These are phyloP conservation scores for Lasiurus borealis DNA, from an alignment of 2,113 vertebrate species.

Conservation along the genomic window DNA sequence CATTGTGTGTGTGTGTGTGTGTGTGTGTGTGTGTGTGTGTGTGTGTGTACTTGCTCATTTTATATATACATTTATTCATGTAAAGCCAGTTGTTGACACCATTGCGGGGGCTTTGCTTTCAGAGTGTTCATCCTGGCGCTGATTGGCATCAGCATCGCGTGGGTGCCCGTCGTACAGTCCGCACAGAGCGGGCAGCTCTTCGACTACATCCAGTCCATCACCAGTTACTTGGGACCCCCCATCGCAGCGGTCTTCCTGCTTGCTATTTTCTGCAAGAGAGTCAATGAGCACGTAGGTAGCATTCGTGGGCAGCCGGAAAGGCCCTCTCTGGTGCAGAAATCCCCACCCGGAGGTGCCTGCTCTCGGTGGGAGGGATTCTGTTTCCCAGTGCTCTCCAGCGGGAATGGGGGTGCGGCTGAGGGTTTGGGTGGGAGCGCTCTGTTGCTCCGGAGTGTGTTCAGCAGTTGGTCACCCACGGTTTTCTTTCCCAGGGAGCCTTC, in stretches of 20 bases:
- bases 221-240: conserved; percentile 96
- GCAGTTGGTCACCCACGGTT: background rate
- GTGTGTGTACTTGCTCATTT: background rate
- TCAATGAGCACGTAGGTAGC: conserved; percentile 92
- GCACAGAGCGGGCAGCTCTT: conserved; percentile 96
- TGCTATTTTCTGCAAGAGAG: conserved; percentile 94
- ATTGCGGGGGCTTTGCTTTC: conserved; percentile 70
- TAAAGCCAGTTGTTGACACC: conserved; percentile 56
- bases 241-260: conserved; percentile 95
- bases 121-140: conserved; percentile 94
- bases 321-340: background rate
- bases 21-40: too few relatives aligned
- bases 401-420: background rate
- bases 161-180: conserved; percentile 96
- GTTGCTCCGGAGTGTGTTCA: background rate
- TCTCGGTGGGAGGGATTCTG: background rate
- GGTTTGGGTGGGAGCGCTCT: background rate
- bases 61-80: background rate
- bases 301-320: background rate
- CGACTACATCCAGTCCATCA: conserved; percentile 96
- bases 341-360: background rate
- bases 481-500: conserved; percentile 93
- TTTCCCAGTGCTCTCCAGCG: background rate
- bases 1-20: too few relatives aligned
- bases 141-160: conserved; percentile 96